Evolutionary conservation across 2,888 invertebrate species (phyloP).

Genomic region (Athalia cordata): DNA sequence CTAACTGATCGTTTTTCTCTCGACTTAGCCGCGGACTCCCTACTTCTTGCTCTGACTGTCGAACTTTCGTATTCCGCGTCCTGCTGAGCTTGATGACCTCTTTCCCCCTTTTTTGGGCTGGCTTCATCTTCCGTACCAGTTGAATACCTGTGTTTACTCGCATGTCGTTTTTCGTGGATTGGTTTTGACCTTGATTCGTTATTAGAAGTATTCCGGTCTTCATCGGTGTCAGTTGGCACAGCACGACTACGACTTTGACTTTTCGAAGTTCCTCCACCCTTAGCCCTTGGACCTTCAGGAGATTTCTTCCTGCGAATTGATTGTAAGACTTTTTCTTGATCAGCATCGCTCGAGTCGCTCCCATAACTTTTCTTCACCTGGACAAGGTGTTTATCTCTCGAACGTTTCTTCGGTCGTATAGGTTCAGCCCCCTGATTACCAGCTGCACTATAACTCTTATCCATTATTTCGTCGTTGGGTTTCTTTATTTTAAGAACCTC

Average conservation of each 20-base stretch:
- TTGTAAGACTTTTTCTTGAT: constrained; percentile 48
- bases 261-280: constrained; percentile 32
- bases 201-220: constrained; percentile 39
- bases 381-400: constrained; percentile 49
- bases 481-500: background rate
- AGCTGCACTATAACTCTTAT: background rate
- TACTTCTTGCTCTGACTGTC: too few species aligned
- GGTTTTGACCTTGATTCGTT: background rate
- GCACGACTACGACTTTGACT: constrained; percentile 49
- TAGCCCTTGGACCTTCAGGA: constrained; percentile 53
- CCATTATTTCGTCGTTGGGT: background rate
- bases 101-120: constrained; percentile 29
- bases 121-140: constrained; percentile 45
- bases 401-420: constrained; percentile 23
- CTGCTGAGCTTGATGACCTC: too few species aligned
- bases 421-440: background rate
- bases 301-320: constrained; percentile 56
- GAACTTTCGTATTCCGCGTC: too few species aligned
- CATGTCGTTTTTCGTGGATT: constrained; percentile 17
- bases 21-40: constrained; percentile 49
- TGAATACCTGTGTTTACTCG: constrained; percentile 38
- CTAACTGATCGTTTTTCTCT: constrained; percentile 28
- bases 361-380: constrained; percentile 55
- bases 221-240: constrained; percentile 50
- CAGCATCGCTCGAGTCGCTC: constrained; percentile 63